These are phyloP conservation scores for Nebria ingens DNA, from an alignment of 1,140 invertebrate species.

Conservation along the genomic window DNA sequence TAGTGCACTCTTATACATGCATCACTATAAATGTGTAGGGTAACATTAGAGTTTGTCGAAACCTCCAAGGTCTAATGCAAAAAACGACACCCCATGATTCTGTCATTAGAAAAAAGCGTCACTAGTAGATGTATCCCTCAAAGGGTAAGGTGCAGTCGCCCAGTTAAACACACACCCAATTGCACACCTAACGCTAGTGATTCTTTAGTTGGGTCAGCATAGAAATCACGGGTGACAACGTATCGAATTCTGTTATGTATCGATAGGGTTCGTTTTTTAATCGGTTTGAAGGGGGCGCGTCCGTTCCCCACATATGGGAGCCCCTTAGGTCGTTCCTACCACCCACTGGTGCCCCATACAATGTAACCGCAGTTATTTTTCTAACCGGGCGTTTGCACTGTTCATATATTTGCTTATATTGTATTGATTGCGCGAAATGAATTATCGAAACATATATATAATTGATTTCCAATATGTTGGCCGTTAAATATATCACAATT, in stretches of 20 bases:
- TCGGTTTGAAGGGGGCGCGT: conserved; percentile 14
- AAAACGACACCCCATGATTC: conserved; percentile 10
- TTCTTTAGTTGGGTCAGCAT: too few species aligned
- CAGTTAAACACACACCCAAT: neutral
- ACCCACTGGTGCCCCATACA: neutral
- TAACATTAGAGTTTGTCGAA: too few species aligned
- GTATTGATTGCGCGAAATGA: too few species aligned
- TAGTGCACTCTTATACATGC: too few species aligned
- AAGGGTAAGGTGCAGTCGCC: conserved; percentile 4
- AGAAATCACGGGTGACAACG: conserved; percentile 16
- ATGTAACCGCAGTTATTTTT: conserved; percentile 4
- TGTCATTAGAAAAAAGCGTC: conserved; percentile 11
- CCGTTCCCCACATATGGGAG: neutral
- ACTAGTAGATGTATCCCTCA: neutral
- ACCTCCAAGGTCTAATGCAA: neutral
- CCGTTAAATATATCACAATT: too few species aligned
- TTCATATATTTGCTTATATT: too few species aligned
- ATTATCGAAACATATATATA: too few species aligned
- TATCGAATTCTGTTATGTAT: conserved; percentile 14
- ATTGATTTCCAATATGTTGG: too few species aligned
- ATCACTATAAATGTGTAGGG: too few species aligned
- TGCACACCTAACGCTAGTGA: too few species aligned
- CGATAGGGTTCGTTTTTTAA: conserved; percentile 18
- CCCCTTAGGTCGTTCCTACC: neutral
- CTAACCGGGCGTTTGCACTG: too few species aligned